Percentiles rank a stretch among this genome's conserved stretches.
Conservation (phyloP, 2,113 vertebrate genomes). For the Grammomys surdaster region DNA sequence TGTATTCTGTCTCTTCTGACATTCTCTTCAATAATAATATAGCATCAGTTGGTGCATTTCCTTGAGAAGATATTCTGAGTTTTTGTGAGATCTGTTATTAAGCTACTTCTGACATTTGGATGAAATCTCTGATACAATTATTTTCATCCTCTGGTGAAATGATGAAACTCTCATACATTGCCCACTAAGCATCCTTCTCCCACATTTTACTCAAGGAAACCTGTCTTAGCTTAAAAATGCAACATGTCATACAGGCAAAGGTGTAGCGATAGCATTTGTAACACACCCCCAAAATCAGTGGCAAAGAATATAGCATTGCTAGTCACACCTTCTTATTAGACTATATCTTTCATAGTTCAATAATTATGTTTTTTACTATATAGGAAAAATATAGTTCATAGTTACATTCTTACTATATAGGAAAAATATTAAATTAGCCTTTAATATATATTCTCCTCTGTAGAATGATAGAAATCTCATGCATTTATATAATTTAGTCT, state of each 20-base stretch:
- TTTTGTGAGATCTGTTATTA: slow-evolving; percentile 23
- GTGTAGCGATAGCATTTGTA: neutral
- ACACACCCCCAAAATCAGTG: neutral
- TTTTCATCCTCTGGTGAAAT: neutral
- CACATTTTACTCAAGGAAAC: neutral
- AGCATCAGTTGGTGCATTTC: neutral
- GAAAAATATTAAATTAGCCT: neutral
- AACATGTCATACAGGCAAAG: neutral
- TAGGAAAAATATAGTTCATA: neutral
- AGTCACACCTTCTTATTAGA: neutral
- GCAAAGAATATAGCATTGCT: neutral
- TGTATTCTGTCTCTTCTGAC: neutral
- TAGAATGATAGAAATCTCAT: neutral
- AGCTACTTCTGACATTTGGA: neutral
- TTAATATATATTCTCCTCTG: neutral
- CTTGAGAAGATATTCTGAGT: neutral
- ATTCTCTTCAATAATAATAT: neutral
- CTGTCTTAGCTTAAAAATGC: neutral
- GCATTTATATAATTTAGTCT: neutral
- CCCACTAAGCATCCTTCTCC: neutral
- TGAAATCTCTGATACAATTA: neutral
- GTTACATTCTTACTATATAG: neutral
- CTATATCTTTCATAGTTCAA: neutral
- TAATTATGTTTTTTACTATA: neutral
- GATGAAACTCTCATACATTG: neutral